Evolutionary conservation across 2,113 vertebrate species (phyloP).

Genomic region (Capreolus pygargus): DNA sequence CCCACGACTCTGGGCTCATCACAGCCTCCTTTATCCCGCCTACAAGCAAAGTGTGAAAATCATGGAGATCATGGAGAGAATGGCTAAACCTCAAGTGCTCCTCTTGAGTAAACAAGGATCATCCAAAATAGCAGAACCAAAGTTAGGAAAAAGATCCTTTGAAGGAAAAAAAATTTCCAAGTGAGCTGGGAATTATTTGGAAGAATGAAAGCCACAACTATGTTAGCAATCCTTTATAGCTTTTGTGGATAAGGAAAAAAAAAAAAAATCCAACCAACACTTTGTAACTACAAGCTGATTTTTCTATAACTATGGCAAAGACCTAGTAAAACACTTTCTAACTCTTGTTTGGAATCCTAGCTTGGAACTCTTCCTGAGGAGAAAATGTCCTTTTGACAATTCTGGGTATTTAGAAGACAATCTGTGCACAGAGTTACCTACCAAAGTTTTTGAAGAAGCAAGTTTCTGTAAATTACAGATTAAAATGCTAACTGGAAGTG

Average conservation of each 20-base stretch:
- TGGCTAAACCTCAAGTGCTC: background rate
- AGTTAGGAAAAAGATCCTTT: background rate
- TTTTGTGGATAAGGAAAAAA: background rate
- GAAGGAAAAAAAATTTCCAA: background rate
- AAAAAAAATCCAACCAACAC: background rate
- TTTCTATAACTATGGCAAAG: conserved; percentile 5
- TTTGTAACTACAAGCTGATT: conserved; percentile 24
- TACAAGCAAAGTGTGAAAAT: background rate
- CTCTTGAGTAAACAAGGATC: background rate
- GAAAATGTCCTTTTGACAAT: background rate
- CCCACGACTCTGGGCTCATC: background rate
- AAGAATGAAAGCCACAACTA: conserved; percentile 57
- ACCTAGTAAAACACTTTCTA: conserved; percentile 24
- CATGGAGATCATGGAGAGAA: background rate
- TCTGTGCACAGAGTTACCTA: background rate
- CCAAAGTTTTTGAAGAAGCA: background rate
- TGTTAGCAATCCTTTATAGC: conserved; percentile 25
- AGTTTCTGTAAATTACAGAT: background rate
- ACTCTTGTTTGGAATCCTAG: background rate
- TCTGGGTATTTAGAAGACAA: background rate
- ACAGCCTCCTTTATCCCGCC: background rate
- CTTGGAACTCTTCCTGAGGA: conserved; percentile 5
- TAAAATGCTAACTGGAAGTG: background rate
- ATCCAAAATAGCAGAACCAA: background rate
- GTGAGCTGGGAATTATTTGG: conserved; percentile 31